These are phyloP conservation scores for Strigamia maritima DNA, from an alignment of 2,888 invertebrate genomes.

Conservation along the genomic window DNA sequence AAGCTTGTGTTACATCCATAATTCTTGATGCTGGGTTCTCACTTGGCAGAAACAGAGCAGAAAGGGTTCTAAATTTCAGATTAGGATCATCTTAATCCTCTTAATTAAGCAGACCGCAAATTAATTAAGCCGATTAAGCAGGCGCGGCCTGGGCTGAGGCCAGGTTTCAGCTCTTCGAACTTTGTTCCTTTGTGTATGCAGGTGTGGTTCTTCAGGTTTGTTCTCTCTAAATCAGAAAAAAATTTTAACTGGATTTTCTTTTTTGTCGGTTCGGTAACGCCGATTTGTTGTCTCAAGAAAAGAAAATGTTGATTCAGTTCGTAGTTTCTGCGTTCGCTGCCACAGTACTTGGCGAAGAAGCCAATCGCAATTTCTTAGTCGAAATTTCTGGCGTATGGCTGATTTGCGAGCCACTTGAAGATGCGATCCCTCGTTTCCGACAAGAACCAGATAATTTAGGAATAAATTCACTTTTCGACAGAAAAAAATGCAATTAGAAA, in stretches of 20 bases:
- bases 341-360: neutral
- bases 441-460: neutral
- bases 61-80: too few species aligned
- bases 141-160: too few species aligned
- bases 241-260: neutral
- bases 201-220: too few species aligned
- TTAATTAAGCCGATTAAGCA: too few species aligned
- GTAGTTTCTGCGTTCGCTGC: neutral
- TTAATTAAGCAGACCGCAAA: too few species aligned
- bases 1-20: conserved; percentile 54
- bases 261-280: neutral
- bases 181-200: too few species aligned
- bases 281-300: neutral
- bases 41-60: too few species aligned
- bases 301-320: neutral
- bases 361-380: neutral
- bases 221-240: too few species aligned
- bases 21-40: too few species aligned
- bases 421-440: neutral
- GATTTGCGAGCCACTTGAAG: neutral
- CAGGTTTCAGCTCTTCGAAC: too few species aligned
- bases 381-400: neutral
- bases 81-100: too few species aligned
- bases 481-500: neutral
- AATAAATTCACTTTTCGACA: neutral